Percentiles rank a stretch among this genome's conserved stretches.
phyloP scores from a whole-genome alignment of 2,888 invertebrate genomes.

The Himalopsyche anomala region DNA sequence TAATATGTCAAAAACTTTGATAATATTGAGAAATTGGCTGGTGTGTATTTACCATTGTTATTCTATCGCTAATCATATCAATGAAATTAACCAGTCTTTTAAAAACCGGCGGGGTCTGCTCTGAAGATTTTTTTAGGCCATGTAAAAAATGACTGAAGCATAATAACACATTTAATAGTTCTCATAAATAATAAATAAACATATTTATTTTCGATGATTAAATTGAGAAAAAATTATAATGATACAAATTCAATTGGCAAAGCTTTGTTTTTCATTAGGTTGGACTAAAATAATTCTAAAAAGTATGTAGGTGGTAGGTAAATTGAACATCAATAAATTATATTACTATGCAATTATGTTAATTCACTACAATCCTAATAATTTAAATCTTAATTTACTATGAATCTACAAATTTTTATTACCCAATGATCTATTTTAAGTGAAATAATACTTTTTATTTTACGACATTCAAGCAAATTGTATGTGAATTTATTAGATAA shows the following conservation, averaged over 20 bases:
- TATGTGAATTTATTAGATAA: no score
- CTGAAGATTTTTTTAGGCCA: constrained; percentile 1
- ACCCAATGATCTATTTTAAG: no score
- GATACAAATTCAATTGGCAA: constrained; percentile 15
- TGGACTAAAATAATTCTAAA: constrained; percentile 3
- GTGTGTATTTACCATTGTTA: constrained; percentile 8
- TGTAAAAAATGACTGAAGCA: not conserved
- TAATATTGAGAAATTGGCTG: not conserved
- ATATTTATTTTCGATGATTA: constrained; percentile 1
- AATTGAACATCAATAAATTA: not conserved
- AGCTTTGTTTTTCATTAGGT: not conserved
- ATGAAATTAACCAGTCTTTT: not conserved
- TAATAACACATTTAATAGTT: not conserved
- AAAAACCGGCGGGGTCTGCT: not conserved
- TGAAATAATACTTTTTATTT: no score
- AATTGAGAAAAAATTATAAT: not conserved
- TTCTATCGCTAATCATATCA: not conserved
- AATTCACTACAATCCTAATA: not conserved
- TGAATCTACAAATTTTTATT: no score
- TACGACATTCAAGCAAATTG: no score
- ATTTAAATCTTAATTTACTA: not conserved
- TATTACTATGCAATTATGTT: not conserved
- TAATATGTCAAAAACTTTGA: no score
- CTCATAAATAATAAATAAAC: not conserved
- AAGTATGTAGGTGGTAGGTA: constrained; percentile 11